Conservation (phyloP, 2,888 invertebrate genomes). For the Nebria salina region DNA sequence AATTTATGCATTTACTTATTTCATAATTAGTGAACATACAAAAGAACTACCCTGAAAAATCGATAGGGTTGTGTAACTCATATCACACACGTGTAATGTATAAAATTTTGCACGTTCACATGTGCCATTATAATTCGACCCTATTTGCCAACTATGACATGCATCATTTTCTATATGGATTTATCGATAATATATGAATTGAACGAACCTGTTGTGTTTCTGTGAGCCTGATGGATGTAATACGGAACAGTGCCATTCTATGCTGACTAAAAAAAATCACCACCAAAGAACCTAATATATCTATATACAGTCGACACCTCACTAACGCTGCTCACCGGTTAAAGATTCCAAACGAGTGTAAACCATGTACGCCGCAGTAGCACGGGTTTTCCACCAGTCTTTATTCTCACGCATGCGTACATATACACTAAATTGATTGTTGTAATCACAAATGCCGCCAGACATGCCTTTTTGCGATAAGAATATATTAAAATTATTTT, state of each 20-base stretch:
- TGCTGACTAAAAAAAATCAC: slow-evolving; percentile 55
- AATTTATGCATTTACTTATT: not conserved
- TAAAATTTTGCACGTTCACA: not conserved
- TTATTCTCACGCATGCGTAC: slow-evolving; percentile 40
- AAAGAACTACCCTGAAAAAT: not conserved
- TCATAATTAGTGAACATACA: not conserved
- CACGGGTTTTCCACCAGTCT: slow-evolving; percentile 40
- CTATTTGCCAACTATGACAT: not conserved
- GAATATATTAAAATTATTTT: not conserved
- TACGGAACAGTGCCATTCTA: slow-evolving; percentile 74
- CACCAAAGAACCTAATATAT: slow-evolving; percentile 20
- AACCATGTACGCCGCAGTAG: slow-evolving; percentile 33
- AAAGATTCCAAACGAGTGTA: slow-evolving; percentile 41
- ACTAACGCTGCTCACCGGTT: slow-evolving; percentile 40
- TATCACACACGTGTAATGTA: not conserved
- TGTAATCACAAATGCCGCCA: not conserved
- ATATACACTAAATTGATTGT: not conserved
- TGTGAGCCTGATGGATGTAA: slow-evolving; percentile 70
- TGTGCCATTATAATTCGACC: not conserved
- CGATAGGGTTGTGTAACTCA: not conserved
- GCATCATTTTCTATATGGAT: not conserved
- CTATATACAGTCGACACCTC: slow-evolving; percentile 28
- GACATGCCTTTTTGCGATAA: not conserved
- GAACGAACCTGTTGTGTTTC: slow-evolving; percentile 69
- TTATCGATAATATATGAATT: not conserved